These are phyloP conservation scores for Remorina albescens DNA, from an alignment of 2,797 vertebrate genomes.

Conservation along the genomic window DNA sequence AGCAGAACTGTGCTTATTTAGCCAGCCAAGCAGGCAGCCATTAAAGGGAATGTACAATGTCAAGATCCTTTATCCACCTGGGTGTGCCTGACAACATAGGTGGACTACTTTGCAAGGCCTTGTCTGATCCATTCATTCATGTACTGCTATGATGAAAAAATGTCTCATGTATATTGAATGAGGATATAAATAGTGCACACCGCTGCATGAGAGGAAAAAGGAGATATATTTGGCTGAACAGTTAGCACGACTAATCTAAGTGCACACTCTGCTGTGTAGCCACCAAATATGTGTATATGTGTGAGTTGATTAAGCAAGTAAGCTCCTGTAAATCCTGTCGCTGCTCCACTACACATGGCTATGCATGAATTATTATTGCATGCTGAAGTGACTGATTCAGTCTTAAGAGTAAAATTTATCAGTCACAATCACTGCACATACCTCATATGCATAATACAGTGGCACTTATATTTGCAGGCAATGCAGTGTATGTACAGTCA, in stretches of 20 bases:
- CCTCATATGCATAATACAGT: constrained; percentile 22
- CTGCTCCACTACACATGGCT: constrained; percentile 70
- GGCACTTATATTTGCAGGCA: constrained; percentile 8
- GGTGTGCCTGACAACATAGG: constrained; percentile 54
- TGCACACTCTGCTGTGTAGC: constrained; percentile 47
- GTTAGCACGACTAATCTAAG: constrained; percentile 55
- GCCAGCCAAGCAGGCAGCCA: constrained; percentile 38
- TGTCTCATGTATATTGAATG: constrained; percentile 79
- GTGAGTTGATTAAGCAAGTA: constrained; percentile 42
- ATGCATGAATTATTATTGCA: constrained; percentile 77
- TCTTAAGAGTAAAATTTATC: constrained; percentile 35
- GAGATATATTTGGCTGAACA: constrained; percentile 64
- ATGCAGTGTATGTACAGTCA: constrained; percentile 17
- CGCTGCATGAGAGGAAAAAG: constrained; percentile 54
- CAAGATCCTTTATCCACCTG: constrained; percentile 50
- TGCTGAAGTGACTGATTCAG: constrained; percentile 73
- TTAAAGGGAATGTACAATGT: constrained; percentile 53
- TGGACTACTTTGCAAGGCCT: constrained; percentile 50
- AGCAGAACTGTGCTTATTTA: constrained; percentile 62
- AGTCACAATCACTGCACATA: constrained; percentile 36
- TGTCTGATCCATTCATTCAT: constrained; percentile 69
- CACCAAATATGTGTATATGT: constrained; percentile 48
- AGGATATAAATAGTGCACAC: constrained; percentile 81
- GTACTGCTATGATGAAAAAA: constrained; percentile 69
- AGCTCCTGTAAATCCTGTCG: constrained; percentile 51